Base-by-base conservation (phyloP, 2,797 vertebrate species). In the Cynodonichthys magdalenae region DNA sequence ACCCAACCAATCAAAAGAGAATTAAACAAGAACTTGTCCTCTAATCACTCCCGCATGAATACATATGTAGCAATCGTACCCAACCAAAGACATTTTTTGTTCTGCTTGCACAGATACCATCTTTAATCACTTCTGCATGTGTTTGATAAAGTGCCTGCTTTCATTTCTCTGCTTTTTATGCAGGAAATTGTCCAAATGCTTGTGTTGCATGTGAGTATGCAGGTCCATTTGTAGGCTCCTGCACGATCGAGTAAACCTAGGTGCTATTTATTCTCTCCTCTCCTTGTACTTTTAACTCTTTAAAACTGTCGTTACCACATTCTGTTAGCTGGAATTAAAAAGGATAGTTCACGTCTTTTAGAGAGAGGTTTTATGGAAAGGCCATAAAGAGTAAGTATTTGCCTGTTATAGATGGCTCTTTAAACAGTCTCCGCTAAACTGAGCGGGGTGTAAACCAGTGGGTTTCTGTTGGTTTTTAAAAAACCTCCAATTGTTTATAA, bases 1-100 rank as follows among this genome's bases (percentile, higher is more conserved):
- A 68, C 82, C 71, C 77, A 71, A 90, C 84, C 87, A 92, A 91
- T 91, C 88, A 90, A 90, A 92, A 91, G 73, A 87, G 83, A 88
- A 90, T 89, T 87, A 91, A 92, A 87, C 85, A 82, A 87, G 80
- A 87, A 75, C 77, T 87, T 74, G 80, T 87, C 88, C 77, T 90
- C 82, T 90, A 93, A 91, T 92, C 84, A 82, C 83, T 86, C 87
- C 86, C 88, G 84, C 68, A 87, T 89, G 86, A 72, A 76, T 83
- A 88, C 83, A 77, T 71, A 63, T 78, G 55, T 82, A 85, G 39
- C 63, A 75, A 55, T 84, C 75, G 72, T 83, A 67, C 59, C 60
- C 27, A 53, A 84, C 79, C 69, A 75, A 77, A 84, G 73, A 75
- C 69, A 31, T 80, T 86, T 59, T 76, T 79, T 82, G 82, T 85